A percentile compares a stretch with the other conserved stretches of the same genome.
phyloP scores from a whole-genome alignment of 37 sponge, comb jelly and placozoan species.

The Bolinopsis microptera region DNA sequence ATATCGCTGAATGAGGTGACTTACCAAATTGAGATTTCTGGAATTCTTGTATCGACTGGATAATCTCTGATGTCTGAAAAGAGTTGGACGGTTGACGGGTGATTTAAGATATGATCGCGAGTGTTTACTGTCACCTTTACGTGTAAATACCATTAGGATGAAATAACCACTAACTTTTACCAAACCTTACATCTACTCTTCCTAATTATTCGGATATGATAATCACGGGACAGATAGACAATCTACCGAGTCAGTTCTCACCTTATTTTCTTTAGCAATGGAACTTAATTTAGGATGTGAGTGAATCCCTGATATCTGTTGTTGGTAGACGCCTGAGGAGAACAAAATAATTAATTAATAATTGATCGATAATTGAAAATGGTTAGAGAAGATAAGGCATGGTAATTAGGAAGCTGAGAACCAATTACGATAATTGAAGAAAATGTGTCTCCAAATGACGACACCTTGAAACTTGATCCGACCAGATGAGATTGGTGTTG shows the following conservation, averaged over 20 bases:
- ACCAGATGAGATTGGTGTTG: background rate
- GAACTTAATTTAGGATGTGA: background rate
- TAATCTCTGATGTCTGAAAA: background rate
- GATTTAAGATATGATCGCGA: background rate
- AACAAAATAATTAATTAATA: background rate
- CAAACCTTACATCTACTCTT: too few relatives aligned
- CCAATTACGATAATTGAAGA: background rate
- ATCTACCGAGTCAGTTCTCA: background rate
- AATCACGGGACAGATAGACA: too few relatives aligned
- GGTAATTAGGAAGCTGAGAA: background rate
- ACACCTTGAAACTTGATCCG: background rate
- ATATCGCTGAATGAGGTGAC: background rate
- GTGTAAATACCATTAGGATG: background rate
- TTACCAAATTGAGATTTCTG: background rate
- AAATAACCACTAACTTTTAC: background rate
- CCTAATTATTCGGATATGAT: too few relatives aligned
- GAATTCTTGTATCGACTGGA: background rate
- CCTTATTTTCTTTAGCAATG: background rate
- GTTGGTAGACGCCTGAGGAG: slow-evolving; percentile 17
- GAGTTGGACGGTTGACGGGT: background rate
- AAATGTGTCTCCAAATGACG: background rate
- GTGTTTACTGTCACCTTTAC: too few relatives aligned
- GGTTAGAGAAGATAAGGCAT: background rate
- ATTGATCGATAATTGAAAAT: background rate
- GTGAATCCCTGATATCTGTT: slow-evolving; percentile 10